Evolutionary conservation across 2,888 invertebrate genomes (phyloP).

Genomic region (Merodon equestris): DNA sequence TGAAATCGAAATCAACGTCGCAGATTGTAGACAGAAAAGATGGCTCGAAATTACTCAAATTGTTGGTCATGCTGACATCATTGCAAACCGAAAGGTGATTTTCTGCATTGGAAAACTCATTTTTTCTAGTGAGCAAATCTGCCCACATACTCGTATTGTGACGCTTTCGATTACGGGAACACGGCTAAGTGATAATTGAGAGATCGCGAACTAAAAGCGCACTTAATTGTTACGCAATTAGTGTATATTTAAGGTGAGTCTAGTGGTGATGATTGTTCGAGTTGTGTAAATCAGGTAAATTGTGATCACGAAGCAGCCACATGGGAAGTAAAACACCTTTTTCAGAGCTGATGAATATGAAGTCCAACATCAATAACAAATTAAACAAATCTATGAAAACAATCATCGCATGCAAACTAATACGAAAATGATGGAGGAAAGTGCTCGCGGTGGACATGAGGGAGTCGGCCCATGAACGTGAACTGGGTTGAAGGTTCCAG

Average conservation of each 20-base stretch:
- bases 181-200: conserved; percentile 28
- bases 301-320: no score
- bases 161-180: not conserved
- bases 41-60: not conserved
- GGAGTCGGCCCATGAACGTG: no score
- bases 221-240: conserved; percentile 28
- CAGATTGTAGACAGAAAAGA: conserved; percentile 2
- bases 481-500: no score
- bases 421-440: no score
- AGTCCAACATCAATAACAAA: no score
- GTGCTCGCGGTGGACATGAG: no score
- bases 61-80: conserved; percentile 16
- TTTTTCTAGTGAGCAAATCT: not conserved
- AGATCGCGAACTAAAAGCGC: conserved; percentile 43
- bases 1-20: conserved; percentile 1
- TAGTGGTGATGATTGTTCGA: not conserved
- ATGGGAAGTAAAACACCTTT: no score
- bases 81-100: not conserved
- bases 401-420: no score
- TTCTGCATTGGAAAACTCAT: not conserved
- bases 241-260: conserved; percentile 3
- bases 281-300: no score
- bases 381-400: no score
- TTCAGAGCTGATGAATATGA: no score
- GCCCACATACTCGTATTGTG: conserved; percentile 9